Evolutionary conservation across 2,113 vertebrate genomes (phyloP), one percentile per base, ranked within the genome.

Genomic region (Boleophthalmus pectinirostris): DNA sequence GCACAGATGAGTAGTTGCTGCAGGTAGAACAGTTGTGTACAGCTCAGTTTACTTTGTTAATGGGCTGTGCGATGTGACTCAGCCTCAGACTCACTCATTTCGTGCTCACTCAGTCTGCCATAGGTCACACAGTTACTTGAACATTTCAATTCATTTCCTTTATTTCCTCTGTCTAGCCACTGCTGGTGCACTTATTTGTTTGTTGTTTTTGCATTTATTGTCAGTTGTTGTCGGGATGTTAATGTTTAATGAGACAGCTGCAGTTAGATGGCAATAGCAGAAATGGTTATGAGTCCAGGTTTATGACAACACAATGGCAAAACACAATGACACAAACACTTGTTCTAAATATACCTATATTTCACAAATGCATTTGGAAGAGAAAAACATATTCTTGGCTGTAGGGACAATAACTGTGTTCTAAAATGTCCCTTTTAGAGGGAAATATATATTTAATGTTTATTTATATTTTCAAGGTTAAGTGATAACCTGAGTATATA

Each of bases 41-140:
- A 23, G 65, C 33, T 6, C 24, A 21, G 46, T 83, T 68, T 72
- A 23, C 64, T 72, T 76, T 70, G 54, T 58, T 83, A 68, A 79
- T 72, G 68, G 78, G 23, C 51, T 67, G 70, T 63, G 64, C 13
- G 66, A 33, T 29, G 29, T 82, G 80, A 79, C 57, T 81, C 61
- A 83, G 72, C 15, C 29, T 63, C 46, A 68, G 46, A 20, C 3
- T 1, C 43, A 9, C 70, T 58, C 29, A 49, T 43, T 75, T 64
- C 7, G 51, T 70, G 18, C 71, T 63, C 33, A 53, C 49, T 56
- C 33, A 38, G 33, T 18, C 10, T 56, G 43, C 20, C 66, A 53
- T 71, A 38, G 51, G 13, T 64, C 6, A 0, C 24, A 58, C 68
- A 14, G 61, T 6, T 29, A 18, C 24, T 33, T 61, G 24, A 61